These are phyloP conservation scores for Cerastis rubricosa DNA, from an alignment of 2,888 invertebrate species.

Conservation along the genomic window DNA sequence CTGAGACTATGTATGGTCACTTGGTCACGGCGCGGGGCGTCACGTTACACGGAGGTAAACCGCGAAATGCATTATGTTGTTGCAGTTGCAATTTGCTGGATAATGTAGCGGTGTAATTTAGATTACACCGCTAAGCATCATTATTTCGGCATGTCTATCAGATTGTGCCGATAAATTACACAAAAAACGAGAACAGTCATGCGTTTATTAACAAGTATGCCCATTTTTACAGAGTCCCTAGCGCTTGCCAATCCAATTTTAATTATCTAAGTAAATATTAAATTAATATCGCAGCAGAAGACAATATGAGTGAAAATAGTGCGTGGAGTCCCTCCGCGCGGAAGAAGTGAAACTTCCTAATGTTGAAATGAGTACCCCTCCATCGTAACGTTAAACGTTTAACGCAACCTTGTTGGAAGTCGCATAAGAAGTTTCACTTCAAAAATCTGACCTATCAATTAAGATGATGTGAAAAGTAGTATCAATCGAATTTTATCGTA, in stretches of 20 bases:
- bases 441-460: neutral
- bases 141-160: neutral
- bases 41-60: conserved; percentile 6
- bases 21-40: neutral
- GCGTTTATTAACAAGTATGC: neutral
- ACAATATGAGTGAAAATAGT: neutral
- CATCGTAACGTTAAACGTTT: too few relatives aligned
- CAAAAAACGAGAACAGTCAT: neutral
- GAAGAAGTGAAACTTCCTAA: too few relatives aligned
- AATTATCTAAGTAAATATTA: neutral
- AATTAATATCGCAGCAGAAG: neutral
- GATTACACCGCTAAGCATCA: neutral
- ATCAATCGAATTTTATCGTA: neutral
- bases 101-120: neutral
- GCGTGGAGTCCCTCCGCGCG: too few relatives aligned
- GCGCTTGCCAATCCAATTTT: neutral
- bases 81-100: neutral
- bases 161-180: neutral
- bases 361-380: too few relatives aligned
- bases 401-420: too few relatives aligned
- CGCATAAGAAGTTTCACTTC: too few relatives aligned
- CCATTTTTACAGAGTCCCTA: neutral
- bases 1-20: neutral
- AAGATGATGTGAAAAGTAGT: neutral
- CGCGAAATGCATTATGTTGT: neutral